Conservation (phyloP, 2,797 vertebrate genomes). For the Aythya fuligula region DNA sequence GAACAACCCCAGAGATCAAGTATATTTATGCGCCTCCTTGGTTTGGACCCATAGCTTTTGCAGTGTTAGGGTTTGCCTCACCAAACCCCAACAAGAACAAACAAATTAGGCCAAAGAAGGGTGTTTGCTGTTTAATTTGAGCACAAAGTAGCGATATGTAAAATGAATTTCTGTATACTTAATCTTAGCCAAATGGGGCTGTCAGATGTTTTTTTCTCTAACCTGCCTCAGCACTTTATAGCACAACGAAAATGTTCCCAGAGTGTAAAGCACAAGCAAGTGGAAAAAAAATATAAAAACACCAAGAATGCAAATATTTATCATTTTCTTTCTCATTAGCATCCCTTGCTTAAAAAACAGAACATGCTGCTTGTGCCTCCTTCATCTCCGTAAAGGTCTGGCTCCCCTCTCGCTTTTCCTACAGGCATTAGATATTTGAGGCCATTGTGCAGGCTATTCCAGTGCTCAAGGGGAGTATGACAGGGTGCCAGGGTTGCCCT, state of each 20-base stretch:
- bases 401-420: not conserved
- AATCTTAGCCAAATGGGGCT: slow-evolving; percentile 72
- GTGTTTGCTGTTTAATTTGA: not conserved
- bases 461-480: not conserved
- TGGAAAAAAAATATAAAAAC: not conserved
- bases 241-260: slow-evolving; percentile 28
- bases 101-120: slow-evolving; percentile 42
- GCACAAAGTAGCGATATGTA: slow-evolving; percentile 34
- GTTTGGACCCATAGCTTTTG: not conserved
- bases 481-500: rapidly evolving
- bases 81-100: slow-evolving; percentile 1
- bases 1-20: not conserved
- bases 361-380: not conserved
- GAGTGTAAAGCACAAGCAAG: not conserved
- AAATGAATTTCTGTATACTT: slow-evolving; percentile 66
- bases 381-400: not conserved
- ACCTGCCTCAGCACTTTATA: slow-evolving; percentile 63
- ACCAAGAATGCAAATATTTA: slow-evolving; percentile 30
- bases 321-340: slow-evolving; percentile 45
- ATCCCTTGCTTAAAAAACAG: not conserved
- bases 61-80: not conserved
- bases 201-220: slow-evolving; percentile 62
- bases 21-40: not conserved
- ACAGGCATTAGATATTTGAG: not conserved
- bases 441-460: not conserved